Base-by-base conservation (phyloP, 2,797 vertebrate genomes). In the Lophotriccus pileatus region DNA sequence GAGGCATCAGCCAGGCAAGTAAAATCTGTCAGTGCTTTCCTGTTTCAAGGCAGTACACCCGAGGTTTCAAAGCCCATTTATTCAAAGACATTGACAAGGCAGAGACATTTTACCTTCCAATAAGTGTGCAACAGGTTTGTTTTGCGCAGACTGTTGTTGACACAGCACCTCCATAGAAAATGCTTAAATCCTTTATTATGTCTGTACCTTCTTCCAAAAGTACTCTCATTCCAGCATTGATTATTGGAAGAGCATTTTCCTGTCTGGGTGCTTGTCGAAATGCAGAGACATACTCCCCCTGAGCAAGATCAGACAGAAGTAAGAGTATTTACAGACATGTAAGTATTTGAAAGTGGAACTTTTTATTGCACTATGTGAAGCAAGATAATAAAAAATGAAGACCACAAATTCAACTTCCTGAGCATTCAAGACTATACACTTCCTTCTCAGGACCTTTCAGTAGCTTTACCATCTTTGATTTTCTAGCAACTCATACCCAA, bases 231-330 rank as follows among this genome's bases (percentile, higher is more conserved):
- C 98, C 98, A 3, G 98, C 97, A 6, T 92, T 98, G 68, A 98
- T 98, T 0, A 98, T 98, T 9, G 99, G 93, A 52, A 99, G 98
- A 19, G 99, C 98, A 25, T 98, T 98, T 93, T 98, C 98, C 41
- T 96, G 98, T 53, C 99, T 98, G 2, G 98, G 98, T 30, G 99
- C 99, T 88, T 99, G 99, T 46, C 98, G 98, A 95, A 99, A 98
- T 21, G 98, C 98, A 43, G 98, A 97, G 9, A 99, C 95, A 66
- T 98, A 97, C 95, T 99, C 99, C 70, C 98, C 97, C 99, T 99
- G 97, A 36, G 92, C 18, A 68, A 85, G n/a, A 91, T 3, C 32
- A 89, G 43, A 87, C 20, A 80, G 24, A 93, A 75, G 9, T 20
- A 50, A 1, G 28, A 4, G 50, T 52, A 19, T 52, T 7, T 52